These are phyloP conservation scores for Rissa tridactyla DNA, from an alignment of 2,113 vertebrate species.

Conservation along the genomic window DNA sequence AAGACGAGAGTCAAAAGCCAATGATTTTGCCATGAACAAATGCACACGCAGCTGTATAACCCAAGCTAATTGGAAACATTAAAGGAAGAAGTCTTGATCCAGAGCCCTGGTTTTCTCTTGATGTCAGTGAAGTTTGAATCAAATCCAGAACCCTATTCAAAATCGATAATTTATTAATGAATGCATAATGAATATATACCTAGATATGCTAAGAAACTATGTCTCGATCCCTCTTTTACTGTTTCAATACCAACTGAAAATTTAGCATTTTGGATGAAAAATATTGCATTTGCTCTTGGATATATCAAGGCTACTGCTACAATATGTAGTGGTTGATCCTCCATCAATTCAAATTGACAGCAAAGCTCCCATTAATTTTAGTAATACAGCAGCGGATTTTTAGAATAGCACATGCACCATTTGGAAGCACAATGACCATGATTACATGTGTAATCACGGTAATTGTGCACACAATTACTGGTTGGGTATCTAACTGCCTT, in stretches of 20 bases:
- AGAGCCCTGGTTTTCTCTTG: not conserved
- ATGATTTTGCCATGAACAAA: not conserved
- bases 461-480: conserved; percentile 57
- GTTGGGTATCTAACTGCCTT: conserved; percentile 40
- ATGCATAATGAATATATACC: not conserved
- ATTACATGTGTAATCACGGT: conserved; percentile 64
- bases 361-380: conserved; percentile 47
- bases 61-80: not conserved
- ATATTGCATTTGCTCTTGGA: not conserved
- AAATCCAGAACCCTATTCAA: conserved; percentile 20
- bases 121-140: not conserved
- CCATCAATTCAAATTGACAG: not conserved
- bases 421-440: conserved; percentile 57
- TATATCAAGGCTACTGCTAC: not conserved
- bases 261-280: not conserved
- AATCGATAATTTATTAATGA: conserved; percentile 1
- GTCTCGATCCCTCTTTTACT: not conserved
- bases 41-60: not conserved
- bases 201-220: not conserved
- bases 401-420: conserved; percentile 43
- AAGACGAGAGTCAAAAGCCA: not conserved
- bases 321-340: not conserved
- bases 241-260: not conserved
- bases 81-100: not conserved
- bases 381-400: conserved; percentile 37